Evolutionary conservation across 2,797 vertebrate genomes (phyloP), one percentile per base, ranked within the genome.

Genomic region (Siniperca scherzeri): DNA sequence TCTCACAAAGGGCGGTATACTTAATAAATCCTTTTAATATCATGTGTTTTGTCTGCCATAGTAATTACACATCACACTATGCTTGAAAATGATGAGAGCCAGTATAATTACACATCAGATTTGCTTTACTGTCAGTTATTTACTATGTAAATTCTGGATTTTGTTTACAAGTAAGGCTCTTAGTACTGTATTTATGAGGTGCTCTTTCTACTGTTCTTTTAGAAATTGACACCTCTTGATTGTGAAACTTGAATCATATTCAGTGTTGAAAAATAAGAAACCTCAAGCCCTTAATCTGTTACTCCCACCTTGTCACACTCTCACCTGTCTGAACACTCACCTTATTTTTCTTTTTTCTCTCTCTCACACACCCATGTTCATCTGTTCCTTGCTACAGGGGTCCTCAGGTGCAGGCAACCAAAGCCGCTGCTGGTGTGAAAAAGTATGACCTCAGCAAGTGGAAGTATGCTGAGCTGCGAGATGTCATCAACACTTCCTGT

Each of bases 401-500:
- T 82, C 96, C 96, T 79, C 95, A 97, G 93, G 98, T 99, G 68
- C 98, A 97, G 95, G 98, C 98, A 25, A 98, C 95, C 46, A 99
- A 99, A 95, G 97, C 96, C 52, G 97, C 97, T 61, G 97, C 97
- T 19, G 98, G 97, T 16, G 95, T 95, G 85, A 99, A 99, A 95
- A 99, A 99, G 88, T 96, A 98, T 16, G 98, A 99, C 88, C 97
- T 99, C 64, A 98, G 98, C 95, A 99, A 99, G 89, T 99, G 99
- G 99, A 99, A 99, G 88, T 99, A 99, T 0, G 99, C 99, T 53
- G 99, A 99, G 77, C 97, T 99, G 67, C 97, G 98, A 2, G 99
- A 99, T 76, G 98, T 98, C 91, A 99, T 99, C 95, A 99, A 99
- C 91, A 99, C 99, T 38, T 99, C 99, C 74, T 99, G 99, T 87